phyloP scores from a whole-genome alignment of 2,888 invertebrate species.

The Cheilosia variabilis region DNA sequence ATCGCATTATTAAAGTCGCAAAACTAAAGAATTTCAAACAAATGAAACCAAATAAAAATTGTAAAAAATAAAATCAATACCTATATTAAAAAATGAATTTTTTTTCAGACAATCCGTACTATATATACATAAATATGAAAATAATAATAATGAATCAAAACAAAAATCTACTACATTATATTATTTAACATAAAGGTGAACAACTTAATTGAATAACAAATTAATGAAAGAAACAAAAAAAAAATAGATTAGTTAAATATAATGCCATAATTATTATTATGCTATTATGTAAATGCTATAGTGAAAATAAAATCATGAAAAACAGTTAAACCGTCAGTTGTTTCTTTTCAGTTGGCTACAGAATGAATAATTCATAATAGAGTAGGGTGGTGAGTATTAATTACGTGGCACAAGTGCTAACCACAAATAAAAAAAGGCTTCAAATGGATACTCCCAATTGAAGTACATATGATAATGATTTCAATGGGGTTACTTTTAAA shows the following conservation, averaged over 20 bases:
- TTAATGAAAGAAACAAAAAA: conserved; percentile 38
- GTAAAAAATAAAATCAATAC: conserved; percentile 59
- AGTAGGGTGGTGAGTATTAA: background rate
- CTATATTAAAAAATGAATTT: conserved; percentile 74
- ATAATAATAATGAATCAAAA: conserved; percentile 68
- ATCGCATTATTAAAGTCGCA: conserved; percentile 78
- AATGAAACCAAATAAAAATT: conserved; percentile 69
- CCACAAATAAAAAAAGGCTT: too few relatives aligned
- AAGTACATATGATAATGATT: too few relatives aligned
- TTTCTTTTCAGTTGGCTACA: background rate
- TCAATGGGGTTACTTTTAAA: too few relatives aligned
- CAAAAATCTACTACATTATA: conserved; percentile 67
- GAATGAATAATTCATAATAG: background rate
- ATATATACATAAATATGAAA: conserved; percentile 69
- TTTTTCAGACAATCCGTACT: conserved; percentile 78
- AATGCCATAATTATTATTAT: conserved; percentile 76
- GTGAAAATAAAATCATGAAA: conserved; percentile 75
- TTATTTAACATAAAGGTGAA: conserved; percentile 64
- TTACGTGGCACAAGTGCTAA: background rate
- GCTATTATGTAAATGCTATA: conserved; percentile 77
- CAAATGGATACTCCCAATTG: too few relatives aligned
- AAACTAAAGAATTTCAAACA: conserved; percentile 77
- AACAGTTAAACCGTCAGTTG: conserved; percentile 60
- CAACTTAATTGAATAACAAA: conserved; percentile 65
- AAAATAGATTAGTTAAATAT: conserved; percentile 70